Evolutionary conservation across 1,140 invertebrate species (phyloP), one percentile per base, ranked within the genome.

Genomic region (Ectropis grisescens): DNA sequence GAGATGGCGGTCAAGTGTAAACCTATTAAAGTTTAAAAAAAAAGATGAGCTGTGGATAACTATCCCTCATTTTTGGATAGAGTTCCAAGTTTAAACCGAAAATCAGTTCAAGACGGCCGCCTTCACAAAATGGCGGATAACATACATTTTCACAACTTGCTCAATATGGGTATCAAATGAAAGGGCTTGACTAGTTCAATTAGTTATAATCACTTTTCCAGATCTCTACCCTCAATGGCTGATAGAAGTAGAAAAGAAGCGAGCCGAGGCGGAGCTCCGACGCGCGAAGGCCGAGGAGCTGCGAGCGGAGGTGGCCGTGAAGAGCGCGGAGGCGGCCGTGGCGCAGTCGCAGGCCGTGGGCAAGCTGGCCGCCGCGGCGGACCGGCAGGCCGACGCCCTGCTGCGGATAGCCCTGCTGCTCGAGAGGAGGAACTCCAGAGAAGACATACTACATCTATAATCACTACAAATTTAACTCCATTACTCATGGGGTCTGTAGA

Each of bases 211-310:
- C 2, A 39, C 7, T 29, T 11, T 50, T 52, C 5, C 29, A 71
- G 67, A 40, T 41, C 14, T 71, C 7, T 66, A 64, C 23, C 69
- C 69, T n/a, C 59, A 70, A 52, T 70, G 66, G 69, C 32, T 74
- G 19, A 61, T 68, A 47, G 54, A 70, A 31, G 47, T 74, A 7
- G 69, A 74, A 33, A 64, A 66, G 16, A 70, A 61, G 31, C 53
- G 66, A 2, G 58, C 58, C 1, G 61, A 74, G 4, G 66, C 66
- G 1, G 69, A 74, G 15, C 36, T 66, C 4, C 49, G 48, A 2
- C 37, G 66, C 19, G 66, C 66, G 0, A 64, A 57, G 13, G 69
- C 69, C 4, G 69, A 74, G 36, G 52, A 68, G 27, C 47, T 54
- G 15, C 47, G 57, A 11, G 58, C 53, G 3, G 33, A n/a, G 2